These are phyloP conservation scores for Gonatopus flavifemur DNA, from an alignment of 1,140 invertebrate species.

Conservation along the genomic window DNA sequence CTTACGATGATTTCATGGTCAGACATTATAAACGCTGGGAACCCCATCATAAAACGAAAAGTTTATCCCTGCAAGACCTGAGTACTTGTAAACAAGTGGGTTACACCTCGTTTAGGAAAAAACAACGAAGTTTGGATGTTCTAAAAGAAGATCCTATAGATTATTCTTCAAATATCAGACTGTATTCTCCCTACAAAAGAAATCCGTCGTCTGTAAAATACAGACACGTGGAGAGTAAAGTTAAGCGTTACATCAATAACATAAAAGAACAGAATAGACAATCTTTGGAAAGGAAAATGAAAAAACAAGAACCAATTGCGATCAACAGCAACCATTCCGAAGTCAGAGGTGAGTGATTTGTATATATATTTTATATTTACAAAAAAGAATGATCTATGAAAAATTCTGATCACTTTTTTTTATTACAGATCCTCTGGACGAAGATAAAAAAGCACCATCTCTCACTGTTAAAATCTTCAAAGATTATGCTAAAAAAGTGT, in stretches of 20 bases:
- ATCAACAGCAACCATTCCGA: conserved; percentile 14
- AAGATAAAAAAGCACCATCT: background rate
- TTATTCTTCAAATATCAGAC: background rate
- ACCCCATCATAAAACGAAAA: conserved; percentile 39
- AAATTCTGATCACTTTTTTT: too few relatives aligned
- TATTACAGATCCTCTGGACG: too few relatives aligned
- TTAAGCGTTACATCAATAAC: conserved; percentile 46
- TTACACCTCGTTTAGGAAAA: conserved; percentile 5
- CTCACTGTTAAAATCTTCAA: conserved; percentile 30
- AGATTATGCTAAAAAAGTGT: conserved; percentile 34
- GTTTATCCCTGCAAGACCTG: conserved; percentile 48
- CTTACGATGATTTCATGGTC: conserved; percentile 44
- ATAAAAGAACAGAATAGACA: conserved; percentile 37
- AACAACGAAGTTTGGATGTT: conserved; percentile 10
- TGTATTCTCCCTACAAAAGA: conserved; percentile 12
- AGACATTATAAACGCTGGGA: conserved; percentile 33
- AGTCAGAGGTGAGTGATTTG: conserved; percentile 21
- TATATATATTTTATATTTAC: conserved; percentile 7
- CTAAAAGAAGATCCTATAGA: conserved; percentile 10
- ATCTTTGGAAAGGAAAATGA: conserved; percentile 30
- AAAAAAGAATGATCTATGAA: too few relatives aligned
- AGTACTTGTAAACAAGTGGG: conserved; percentile 12
- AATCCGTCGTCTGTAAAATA: conserved; percentile 23
- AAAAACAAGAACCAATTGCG: conserved; percentile 16
- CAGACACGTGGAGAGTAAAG: conserved; percentile 45